Base-by-base conservation (phyloP, 2,888 invertebrate species). In the Papilio protenor region DNA sequence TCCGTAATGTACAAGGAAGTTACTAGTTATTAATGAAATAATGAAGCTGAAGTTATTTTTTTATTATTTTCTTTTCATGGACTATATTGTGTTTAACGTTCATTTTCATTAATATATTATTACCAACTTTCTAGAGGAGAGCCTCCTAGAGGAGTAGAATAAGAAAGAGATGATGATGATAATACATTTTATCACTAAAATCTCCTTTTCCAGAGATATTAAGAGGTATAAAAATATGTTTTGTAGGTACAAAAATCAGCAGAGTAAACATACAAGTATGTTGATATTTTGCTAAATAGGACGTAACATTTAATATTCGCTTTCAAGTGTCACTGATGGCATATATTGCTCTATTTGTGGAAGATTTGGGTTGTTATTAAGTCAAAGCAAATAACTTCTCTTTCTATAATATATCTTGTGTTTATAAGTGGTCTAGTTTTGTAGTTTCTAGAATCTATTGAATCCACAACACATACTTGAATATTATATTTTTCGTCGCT, bases 401-500 rank as follows among this genome's bases (percentile, higher is more conserved):
- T 4, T 61, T 27, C 6, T 33, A 11, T 14, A 61, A 8, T 11
- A 33, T 64, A 40, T 40, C 18, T 18, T 33, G 64, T 8, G 2
- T 64, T 2, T 64, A 18, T 64, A 27, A 11, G 61, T 61, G 61
- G 27, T 57, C 57, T 23, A 21, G 21, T 61, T 27, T 61, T 57
- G 21, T 61, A 27, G 16, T 27, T 18, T 6, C 40, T 11, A 66
- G 18, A 66, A 64, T 64, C 64, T 66, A 40, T 40, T 47, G 47
- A 23, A 70, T 47, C 3, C 16, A 23, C 49, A 49, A 71, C 23
- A 64, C 12, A 76, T 72, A 64, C 23, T 10, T 61, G 18, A 21
- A 33, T 57, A 47, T 76, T 33, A 71, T 71, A 71, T 59, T 61
- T 61, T 76, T 76, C 59, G 61, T 21, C 45, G 59, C 27, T 21